These are phyloP conservation scores for Camponotus fellah DNA, from an alignment of 2,888 invertebrate genomes.

Conservation along the genomic window DNA sequence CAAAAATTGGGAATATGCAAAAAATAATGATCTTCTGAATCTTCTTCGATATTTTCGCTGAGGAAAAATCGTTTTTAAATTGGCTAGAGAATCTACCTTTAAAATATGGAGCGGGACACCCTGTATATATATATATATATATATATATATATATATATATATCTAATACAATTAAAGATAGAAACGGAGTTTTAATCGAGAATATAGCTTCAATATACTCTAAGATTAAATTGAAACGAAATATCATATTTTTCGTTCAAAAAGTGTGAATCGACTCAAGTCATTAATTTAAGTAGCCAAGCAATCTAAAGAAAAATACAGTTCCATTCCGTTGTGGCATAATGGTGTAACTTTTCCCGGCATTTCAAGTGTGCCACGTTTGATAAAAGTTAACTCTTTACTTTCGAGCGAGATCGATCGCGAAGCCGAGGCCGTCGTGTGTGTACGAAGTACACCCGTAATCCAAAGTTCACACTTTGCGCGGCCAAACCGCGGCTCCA, in stretches of 20 bases:
- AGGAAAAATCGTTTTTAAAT: too few relatives aligned
- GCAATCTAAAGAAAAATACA: background rate
- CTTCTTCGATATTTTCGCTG: too few relatives aligned
- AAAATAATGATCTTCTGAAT: too few relatives aligned
- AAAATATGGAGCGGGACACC: too few relatives aligned
- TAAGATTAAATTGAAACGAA: conserved; percentile 14
- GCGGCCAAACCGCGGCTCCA: conserved; percentile 19
- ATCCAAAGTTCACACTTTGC: conserved; percentile 50
- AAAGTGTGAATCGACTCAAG: background rate
- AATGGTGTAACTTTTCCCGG: background rate
- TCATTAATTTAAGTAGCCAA: background rate
- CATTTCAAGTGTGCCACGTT: background rate
- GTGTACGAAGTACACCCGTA: background rate
- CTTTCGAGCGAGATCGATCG: conserved; percentile 19
- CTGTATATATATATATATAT: background rate
- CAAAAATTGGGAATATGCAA: too few relatives aligned
- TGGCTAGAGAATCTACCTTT: too few relatives aligned
- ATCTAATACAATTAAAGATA: conserved; percentile 25
- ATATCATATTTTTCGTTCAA: background rate
- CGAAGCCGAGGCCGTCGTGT: conserved; percentile 17
- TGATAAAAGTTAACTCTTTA: conserved; percentile 7
- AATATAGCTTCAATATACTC: background rate
- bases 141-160: background rate
- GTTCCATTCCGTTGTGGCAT: background rate
- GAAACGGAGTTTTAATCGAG: conserved; percentile 38